These are phyloP conservation scores for Luperina nickerlii DNA, from an alignment of 2,888 invertebrate species.

Conservation along the genomic window DNA sequence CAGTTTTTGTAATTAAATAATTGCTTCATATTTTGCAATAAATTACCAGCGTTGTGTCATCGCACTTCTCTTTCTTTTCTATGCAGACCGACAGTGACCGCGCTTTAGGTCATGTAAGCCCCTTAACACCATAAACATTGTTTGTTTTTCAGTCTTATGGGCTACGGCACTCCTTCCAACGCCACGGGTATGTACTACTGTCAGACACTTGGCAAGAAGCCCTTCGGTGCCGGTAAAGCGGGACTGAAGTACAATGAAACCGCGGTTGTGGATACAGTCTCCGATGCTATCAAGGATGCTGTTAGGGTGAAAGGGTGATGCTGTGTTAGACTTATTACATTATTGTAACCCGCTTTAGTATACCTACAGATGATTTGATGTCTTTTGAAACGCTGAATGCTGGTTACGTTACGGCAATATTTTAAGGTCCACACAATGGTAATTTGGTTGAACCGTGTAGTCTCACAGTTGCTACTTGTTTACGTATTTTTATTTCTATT, in stretches of 20 bases:
- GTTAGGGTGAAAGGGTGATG: neutral
- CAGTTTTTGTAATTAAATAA: too few species aligned
- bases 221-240: constrained; percentile 44
- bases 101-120: too few species aligned
- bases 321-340: neutral
- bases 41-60: too few species aligned
- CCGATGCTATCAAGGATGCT: neutral
- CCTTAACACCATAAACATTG: neutral
- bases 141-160: constrained; percentile 4
- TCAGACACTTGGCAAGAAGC: constrained; percentile 5
- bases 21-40: too few species aligned
- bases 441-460: neutral
- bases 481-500: neutral
- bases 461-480: neutral
- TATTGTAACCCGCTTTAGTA: neutral
- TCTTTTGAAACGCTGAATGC: too few species aligned
- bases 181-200: neutral
- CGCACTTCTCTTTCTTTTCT: too few species aligned
- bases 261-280: neutral
- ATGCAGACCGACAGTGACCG: too few species aligned
- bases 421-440: too few species aligned
- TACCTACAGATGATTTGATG: neutral
- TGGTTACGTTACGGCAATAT: too few species aligned
- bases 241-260: constrained; percentile 68
- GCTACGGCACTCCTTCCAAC: neutral